Percentiles rank a stretch among this genome's conserved stretches.
These are phyloP conservation scores for Heliconius hermathena DNA, from an alignment of 1,140 invertebrate genomes.

Conservation along the genomic window DNA sequence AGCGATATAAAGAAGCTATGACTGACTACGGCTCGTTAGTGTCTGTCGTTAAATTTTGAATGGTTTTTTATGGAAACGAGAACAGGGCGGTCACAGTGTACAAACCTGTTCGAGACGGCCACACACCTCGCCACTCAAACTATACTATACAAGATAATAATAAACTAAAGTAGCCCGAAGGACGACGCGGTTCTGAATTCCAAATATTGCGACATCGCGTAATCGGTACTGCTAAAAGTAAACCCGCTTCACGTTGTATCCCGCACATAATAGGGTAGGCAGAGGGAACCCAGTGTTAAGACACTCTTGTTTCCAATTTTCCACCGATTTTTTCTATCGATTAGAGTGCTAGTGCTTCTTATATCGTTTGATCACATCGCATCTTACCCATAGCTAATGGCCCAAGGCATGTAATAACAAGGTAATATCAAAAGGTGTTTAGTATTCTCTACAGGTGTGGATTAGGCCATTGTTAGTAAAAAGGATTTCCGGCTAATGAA, in stretches of 20 bases:
- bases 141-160: slow-evolving; percentile 34
- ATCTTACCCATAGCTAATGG: not conserved
- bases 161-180: slow-evolving; percentile 37
- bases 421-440: not conserved
- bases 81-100: slow-evolving; percentile 41
- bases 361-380: slow-evolving; percentile 13
- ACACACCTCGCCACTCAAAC: slow-evolving; percentile 59
- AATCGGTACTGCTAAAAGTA: slow-evolving; percentile 12
- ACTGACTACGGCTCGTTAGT: slow-evolving; percentile 49
- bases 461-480: slow-evolving; percentile 15
- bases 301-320: too few species aligned
- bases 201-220: slow-evolving; percentile 24
- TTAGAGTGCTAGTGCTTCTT: not conserved
- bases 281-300: too few species aligned
- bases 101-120: slow-evolving; percentile 65
- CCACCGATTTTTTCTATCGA: too few species aligned
- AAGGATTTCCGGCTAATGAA: slow-evolving; percentile 26
- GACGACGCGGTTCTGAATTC: slow-evolving; percentile 33
- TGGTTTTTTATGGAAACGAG: slow-evolving; percentile 61
- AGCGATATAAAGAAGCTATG: slow-evolving; percentile 50
- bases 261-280: too few species aligned
- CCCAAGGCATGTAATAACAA: not conserved
- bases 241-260: too few species aligned
- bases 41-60: slow-evolving; percentile 65
- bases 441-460: slow-evolving; percentile 10